These are phyloP conservation scores for Pseudorasbora parva DNA, from an alignment of 2,113 vertebrate genomes.

Conservation along the genomic window DNA sequence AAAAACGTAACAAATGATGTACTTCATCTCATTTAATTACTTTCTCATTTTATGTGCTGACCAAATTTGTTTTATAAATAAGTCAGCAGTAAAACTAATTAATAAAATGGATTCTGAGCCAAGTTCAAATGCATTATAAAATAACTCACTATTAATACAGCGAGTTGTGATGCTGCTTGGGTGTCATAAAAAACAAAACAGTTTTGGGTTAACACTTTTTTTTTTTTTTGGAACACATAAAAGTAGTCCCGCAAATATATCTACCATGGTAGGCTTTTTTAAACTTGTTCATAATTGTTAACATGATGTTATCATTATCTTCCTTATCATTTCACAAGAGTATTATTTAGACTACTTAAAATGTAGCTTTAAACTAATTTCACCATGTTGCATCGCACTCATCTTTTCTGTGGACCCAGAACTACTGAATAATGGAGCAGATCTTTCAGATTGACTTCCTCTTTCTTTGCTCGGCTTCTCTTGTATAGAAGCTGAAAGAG, in stretches of 20 bases:
- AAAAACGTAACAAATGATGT: too few relatives aligned
- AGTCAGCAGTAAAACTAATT: background rate
- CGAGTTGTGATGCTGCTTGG: background rate
- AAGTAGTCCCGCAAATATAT: background rate
- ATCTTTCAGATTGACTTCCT: constrained; percentile 24
- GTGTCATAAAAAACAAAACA: too few relatives aligned
- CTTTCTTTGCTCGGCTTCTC: constrained; percentile 13
- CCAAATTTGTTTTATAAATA: background rate
- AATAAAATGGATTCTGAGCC: background rate
- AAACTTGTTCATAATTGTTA: background rate
- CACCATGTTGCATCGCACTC: constrained; percentile 1
- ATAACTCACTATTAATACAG: background rate
- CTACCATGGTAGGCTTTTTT: background rate
- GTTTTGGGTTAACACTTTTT: background rate
- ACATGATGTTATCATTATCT: constrained; percentile 3
- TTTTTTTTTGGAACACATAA: too few relatives aligned
- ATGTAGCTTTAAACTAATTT: constrained; percentile 3
- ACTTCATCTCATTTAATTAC: background rate
- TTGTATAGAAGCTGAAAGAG: constrained; percentile 19
- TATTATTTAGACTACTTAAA: background rate
- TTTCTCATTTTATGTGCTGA: too few relatives aligned
- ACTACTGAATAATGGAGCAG: constrained; percentile 38
- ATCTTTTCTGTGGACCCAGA: constrained; percentile 15
- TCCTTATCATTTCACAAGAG: background rate
- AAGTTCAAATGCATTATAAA: background rate